Evolutionary conservation across 1,140 invertebrate species (phyloP).

Genomic region (Battus philenor): DNA sequence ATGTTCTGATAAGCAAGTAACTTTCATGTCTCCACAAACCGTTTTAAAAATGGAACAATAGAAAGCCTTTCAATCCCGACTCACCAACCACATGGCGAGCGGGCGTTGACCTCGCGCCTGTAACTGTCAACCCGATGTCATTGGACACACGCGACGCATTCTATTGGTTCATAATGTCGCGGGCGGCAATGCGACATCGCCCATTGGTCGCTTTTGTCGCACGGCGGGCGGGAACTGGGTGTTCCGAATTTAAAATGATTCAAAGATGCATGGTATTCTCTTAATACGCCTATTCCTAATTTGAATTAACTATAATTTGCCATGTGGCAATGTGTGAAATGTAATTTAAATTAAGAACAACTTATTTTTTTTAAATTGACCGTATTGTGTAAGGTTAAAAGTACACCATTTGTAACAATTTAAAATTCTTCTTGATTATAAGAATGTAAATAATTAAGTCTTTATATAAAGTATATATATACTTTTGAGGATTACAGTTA

Average conservation of each 20-base stretch:
- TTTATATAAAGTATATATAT: too few relatives aligned
- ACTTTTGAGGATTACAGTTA: too few relatives aligned
- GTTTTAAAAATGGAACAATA: constrained; percentile 8
- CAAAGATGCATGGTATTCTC: background rate
- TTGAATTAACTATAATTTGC: too few relatives aligned
- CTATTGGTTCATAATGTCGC: constrained; percentile 62
- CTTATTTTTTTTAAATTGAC: too few relatives aligned
- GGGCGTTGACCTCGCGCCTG: constrained; percentile 46
- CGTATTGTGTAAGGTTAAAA: too few relatives aligned
- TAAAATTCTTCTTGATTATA: too few relatives aligned
- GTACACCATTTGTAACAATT: too few relatives aligned
- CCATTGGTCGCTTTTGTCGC: constrained; percentile 61
- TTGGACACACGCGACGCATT: constrained; percentile 51
- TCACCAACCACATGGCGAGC: constrained; percentile 35
- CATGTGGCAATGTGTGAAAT: too few relatives aligned
- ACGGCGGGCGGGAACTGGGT: constrained; percentile 37
- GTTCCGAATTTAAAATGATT: constrained; percentile 35
- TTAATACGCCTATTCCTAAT: too few relatives aligned
- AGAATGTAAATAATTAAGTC: too few relatives aligned
- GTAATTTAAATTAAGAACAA: too few relatives aligned
- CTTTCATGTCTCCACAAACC: background rate
- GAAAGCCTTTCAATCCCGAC: constrained; percentile 15
- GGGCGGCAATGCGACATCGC: constrained; percentile 57
- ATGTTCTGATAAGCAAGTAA: background rate
- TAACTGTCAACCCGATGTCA: constrained; percentile 65